phyloP scores from a whole-genome alignment of 2,797 vertebrate species.

The Amniataba percoides region DNA sequence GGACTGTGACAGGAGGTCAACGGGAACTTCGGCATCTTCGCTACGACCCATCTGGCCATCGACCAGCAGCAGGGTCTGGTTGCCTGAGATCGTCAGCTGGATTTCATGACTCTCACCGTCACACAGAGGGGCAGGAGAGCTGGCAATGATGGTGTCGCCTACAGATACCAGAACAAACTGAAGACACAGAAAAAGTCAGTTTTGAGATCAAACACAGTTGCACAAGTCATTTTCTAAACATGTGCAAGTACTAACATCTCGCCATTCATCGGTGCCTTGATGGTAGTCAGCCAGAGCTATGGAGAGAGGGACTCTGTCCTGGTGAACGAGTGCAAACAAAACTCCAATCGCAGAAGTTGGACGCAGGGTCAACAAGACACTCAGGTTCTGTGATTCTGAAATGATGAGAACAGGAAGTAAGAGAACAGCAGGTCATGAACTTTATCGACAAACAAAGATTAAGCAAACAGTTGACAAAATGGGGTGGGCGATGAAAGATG shows the following conservation, averaged over 20 bases:
- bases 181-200: conserved; percentile 38
- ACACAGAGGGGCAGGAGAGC: conserved; percentile 88
- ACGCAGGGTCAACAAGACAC: conserved; percentile 87
- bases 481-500: neutral
- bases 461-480: conserved; percentile 23
- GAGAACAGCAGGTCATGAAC: conserved; percentile 43
- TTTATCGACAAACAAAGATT: conserved; percentile 28
- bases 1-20: conserved; percentile 82
- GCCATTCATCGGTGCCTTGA: conserved; percentile 88
- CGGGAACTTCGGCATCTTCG: conserved; percentile 81
- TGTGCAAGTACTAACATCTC: conserved; percentile 86
- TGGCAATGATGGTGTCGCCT: conserved; percentile 86
- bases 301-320: conserved; percentile 90
- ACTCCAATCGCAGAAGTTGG: conserved; percentile 91
- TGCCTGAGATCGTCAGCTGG: conserved; percentile 84
- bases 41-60: conserved; percentile 85
- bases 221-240: neutral
- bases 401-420: conserved; percentile 19
- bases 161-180: conserved; percentile 91
- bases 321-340: conserved; percentile 90
- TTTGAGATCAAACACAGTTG: conserved; percentile 11
- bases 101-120: conserved; percentile 90
- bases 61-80: conserved; percentile 86
- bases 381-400: conserved; percentile 86
- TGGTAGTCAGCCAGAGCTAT: conserved; percentile 92